Evolutionary conservation across 2,888 invertebrate species (phyloP).

Genomic region (Agonopterix arenella): DNA sequence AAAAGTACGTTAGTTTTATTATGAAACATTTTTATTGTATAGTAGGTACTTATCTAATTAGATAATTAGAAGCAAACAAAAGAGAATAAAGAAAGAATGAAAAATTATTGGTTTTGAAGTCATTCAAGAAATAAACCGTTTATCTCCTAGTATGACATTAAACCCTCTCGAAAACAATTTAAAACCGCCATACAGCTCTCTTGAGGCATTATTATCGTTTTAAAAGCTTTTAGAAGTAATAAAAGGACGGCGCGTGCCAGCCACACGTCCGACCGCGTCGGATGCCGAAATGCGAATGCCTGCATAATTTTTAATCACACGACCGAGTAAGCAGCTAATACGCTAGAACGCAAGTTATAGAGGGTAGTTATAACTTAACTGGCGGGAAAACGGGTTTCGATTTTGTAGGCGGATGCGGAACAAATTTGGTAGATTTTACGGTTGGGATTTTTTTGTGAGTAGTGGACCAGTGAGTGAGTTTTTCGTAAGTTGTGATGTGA

Average conservation of each 20-base stretch:
- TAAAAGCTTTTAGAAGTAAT: slow-evolving; percentile 58
- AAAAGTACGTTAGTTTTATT: too few relatives aligned
- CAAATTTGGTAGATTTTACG: slow-evolving; percentile 11
- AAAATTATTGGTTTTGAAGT: too few relatives aligned
- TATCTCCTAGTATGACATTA: slow-evolving; percentile 4
- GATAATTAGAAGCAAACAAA: too few relatives aligned
- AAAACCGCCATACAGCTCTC: slow-evolving; percentile 19
- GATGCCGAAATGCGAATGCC: slow-evolving; percentile 33
- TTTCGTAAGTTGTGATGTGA: too few relatives aligned
- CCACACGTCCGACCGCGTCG: slow-evolving; percentile 35
- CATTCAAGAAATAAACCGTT: too few relatives aligned
- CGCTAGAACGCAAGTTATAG: slow-evolving; percentile 57
- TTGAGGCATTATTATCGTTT: slow-evolving; percentile 47
- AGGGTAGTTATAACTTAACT: slow-evolving; percentile 27
- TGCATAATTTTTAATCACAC: slow-evolving; percentile 76
- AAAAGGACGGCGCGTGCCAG: slow-evolving; percentile 45
- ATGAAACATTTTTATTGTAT: too few relatives aligned
- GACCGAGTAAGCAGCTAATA: slow-evolving; percentile 73
- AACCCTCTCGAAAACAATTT: slow-evolving; percentile 18
- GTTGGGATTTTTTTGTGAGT: neutral
- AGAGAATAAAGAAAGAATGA: too few relatives aligned
- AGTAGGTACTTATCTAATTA: too few relatives aligned
- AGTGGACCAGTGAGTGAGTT: too few relatives aligned
- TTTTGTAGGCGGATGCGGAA: slow-evolving; percentile 21
- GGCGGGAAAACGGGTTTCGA: slow-evolving; percentile 17